Evolutionary conservation across 1,140 invertebrate genomes (phyloP), one percentile per base, ranked within the genome.

Genomic region (Dendrolimus punctatus): DNA sequence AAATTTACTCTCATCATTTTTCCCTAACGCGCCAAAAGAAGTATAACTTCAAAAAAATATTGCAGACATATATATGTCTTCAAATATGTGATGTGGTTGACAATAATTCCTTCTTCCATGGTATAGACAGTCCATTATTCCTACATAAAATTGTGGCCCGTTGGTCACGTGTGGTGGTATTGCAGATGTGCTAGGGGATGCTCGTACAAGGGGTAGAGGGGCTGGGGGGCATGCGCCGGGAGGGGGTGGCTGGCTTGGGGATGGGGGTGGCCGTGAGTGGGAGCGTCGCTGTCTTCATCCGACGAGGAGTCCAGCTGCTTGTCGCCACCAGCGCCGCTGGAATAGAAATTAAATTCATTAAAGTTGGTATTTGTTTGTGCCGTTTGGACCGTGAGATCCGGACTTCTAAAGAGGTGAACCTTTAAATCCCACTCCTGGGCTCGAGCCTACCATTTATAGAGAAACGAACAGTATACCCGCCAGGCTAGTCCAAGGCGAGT

Each of bases 291-390:
- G 72, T 85, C 82, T 49, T 82, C 77, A 51, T 85, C 80, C 4
- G 80, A 76, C 2, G 80, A 85, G 0, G 79, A 85, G 55, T 85
- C 82, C 37, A 85, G 62, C 42, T 80, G 78, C 62, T 85, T 85
- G 61, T 85, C 81, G 37, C 79, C 79, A 8, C 58, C 45, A 9
- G 68, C 74, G 36, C 76, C 77, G 44, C 80, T 85, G 78, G 51
- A 76, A 83, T 45, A 7, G 38, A 39, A 50, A 42, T 39, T 49
- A 23, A 36, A 36, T 47, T 39, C 2, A 8, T 8, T 46, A 37
- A 37, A 8, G 8, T 37, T 45, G 23, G 23, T 23, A 23, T 23
- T 23, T 23, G 23, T 23, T 23, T 23, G 23, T 23, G 23, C 23
- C 23, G 23, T 23, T 23, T 23, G 23, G 23, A 23, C 23, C 3